Conservation (phyloP, 2,113 vertebrate genomes). For the Cathartes aura region DNA sequence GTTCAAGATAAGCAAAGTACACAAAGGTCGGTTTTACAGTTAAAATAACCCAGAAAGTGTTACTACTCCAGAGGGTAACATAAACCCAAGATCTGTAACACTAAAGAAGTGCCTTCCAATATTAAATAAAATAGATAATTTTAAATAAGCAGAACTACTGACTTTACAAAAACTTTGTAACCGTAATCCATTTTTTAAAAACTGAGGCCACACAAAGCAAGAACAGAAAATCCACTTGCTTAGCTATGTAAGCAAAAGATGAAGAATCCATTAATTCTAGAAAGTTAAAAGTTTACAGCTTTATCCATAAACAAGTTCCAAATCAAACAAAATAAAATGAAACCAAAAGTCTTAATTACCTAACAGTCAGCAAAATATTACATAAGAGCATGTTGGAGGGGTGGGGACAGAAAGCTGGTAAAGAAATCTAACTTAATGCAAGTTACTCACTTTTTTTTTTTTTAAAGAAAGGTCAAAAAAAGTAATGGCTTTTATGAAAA, state of each 20-base stretch:
- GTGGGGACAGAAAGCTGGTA: background rate
- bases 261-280: background rate
- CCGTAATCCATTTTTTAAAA: background rate
- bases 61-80: background rate
- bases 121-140: background rate
- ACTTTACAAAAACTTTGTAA: background rate
- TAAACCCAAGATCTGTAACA: background rate
- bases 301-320: background rate
- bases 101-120: background rate
- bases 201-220: background rate
- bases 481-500: background rate
- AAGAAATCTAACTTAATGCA: background rate
- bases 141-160: background rate
- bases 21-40: background rate
- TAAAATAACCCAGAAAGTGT: background rate
- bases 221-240: background rate
- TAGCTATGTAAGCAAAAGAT: background rate
- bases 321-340: background rate
- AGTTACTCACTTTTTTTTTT: background rate
- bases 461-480: background rate
- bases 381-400: accelerated
- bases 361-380: background rate
- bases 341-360: background rate
- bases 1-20: background rate
- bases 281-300: background rate